phyloP scores from a whole-genome alignment of 30 jellyfish, hydroid and myxozoan genomes.

The Hydractinia echinata region DNA sequence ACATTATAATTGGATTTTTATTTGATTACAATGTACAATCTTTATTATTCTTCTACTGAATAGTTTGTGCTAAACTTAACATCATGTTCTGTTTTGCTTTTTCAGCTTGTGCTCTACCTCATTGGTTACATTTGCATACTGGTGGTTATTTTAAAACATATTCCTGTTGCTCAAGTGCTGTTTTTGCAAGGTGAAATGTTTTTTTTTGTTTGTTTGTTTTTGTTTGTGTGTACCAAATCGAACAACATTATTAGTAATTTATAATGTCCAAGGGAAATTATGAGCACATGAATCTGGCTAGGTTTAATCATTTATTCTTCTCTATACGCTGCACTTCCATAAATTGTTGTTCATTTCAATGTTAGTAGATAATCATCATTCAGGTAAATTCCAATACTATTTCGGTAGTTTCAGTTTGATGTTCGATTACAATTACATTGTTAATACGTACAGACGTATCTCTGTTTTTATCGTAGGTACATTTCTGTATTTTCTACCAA shows the following conservation, averaged over 20 bases:
- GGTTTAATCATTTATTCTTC: neutral
- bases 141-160: neutral
- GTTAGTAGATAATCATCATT: too few species aligned
- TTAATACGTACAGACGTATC: neutral
- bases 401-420: too few species aligned
- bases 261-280: too few species aligned
- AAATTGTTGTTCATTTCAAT: too few species aligned
- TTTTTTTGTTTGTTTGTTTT: neutral
- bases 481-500: neutral
- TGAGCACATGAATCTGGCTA: neutral
- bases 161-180: slow-evolving; percentile 5
- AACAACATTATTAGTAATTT: neutral
- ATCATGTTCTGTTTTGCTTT: neutral
- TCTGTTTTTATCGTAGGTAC: neutral
- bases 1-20: too few species aligned
- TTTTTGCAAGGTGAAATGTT: neutral
- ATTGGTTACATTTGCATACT: neutral
- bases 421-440: too few species aligned
- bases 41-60: too few species aligned
- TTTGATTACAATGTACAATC: too few species aligned
- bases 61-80: neutral
- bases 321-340: too few species aligned
- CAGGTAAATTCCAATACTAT: too few species aligned
- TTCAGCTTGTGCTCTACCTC: neutral
- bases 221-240: neutral